These are phyloP conservation scores for Antitype chi DNA, from an alignment of 2,888 invertebrate genomes.

Conservation along the genomic window DNA sequence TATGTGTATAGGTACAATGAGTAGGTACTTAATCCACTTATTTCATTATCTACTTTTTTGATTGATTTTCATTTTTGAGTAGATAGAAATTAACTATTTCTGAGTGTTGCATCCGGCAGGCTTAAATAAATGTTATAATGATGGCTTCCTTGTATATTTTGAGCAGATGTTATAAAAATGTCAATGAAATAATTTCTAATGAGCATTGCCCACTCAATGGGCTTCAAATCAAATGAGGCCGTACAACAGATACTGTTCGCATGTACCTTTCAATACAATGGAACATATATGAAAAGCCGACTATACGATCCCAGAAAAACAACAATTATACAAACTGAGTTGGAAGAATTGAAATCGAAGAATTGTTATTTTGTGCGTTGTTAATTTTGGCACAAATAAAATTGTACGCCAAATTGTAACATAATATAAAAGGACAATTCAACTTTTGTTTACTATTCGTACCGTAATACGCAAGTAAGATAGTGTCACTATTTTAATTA, in stretches of 20 bases:
- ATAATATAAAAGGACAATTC: not conserved
- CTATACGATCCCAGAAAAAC: constrained; percentile 20
- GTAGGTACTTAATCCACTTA: too few species aligned
- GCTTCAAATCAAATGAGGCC: constrained; percentile 56
- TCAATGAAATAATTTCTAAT: constrained; percentile 22
- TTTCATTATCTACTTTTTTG: not conserved
- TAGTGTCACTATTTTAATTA: not conserved
- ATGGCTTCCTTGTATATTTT: constrained; percentile 9
- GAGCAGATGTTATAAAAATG: constrained; percentile 1
- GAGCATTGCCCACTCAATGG: constrained; percentile 18
- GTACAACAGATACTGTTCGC: constrained; percentile 39
- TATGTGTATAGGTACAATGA: not conserved
- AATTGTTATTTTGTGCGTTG: not conserved
- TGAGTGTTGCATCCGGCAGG: too few species aligned
- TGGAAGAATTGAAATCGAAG: not conserved
- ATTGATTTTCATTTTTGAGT: not conserved
- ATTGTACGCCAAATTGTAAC: not conserved
- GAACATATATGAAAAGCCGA: constrained; percentile 8
- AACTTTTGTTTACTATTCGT: not conserved
- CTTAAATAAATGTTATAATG: not conserved
- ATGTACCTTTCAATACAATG: constrained; percentile 29
- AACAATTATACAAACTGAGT: not conserved
- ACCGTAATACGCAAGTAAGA: not conserved
- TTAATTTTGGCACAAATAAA: not conserved
- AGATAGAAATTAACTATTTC: not conserved